Conservation (phyloP, 1,140 invertebrate genomes). For the Trichonephila inaurata region DNA sequence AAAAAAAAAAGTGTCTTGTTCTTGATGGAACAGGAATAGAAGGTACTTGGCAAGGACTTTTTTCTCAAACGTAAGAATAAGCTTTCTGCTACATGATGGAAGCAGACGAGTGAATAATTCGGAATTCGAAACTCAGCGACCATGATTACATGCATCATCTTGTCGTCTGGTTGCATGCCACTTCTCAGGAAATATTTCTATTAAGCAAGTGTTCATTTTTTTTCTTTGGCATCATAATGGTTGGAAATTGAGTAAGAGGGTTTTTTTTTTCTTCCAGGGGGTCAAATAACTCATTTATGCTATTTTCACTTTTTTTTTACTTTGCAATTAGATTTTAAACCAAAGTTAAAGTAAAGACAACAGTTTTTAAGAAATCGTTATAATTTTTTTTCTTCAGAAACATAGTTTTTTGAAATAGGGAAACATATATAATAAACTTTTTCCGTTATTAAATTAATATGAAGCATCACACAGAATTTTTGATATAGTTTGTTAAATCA, state of each 20-base stretch:
- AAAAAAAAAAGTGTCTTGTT: not conserved
- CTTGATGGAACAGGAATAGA: constrained; percentile 51
- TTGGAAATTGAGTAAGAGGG: not conserved
- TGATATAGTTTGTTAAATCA: too few species aligned
- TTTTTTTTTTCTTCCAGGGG: not conserved
- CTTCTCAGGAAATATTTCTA: not conserved
- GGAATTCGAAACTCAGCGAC: constrained; percentile 41
- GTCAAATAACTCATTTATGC: not conserved
- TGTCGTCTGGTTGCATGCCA: not conserved
- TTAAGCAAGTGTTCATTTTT: not conserved
- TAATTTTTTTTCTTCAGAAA: too few species aligned
- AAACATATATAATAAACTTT: too few species aligned
- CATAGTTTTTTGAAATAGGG: too few species aligned
- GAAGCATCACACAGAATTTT: too few species aligned
- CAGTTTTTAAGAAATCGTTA: too few species aligned
- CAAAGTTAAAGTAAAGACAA: not conserved
- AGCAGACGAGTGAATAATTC: not conserved
- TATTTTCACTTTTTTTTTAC: not conserved
- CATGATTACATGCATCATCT: constrained; percentile 4
- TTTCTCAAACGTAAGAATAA: constrained; percentile 33
- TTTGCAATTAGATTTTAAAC: not conserved
- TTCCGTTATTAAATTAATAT: too few species aligned
- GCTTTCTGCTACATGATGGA: constrained; percentile 4
- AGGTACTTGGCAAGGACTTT: not conserved
- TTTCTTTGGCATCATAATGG: not conserved